Evolutionary conservation across 2,888 invertebrate species (phyloP).

Genomic region (Spodoptera picta): DNA sequence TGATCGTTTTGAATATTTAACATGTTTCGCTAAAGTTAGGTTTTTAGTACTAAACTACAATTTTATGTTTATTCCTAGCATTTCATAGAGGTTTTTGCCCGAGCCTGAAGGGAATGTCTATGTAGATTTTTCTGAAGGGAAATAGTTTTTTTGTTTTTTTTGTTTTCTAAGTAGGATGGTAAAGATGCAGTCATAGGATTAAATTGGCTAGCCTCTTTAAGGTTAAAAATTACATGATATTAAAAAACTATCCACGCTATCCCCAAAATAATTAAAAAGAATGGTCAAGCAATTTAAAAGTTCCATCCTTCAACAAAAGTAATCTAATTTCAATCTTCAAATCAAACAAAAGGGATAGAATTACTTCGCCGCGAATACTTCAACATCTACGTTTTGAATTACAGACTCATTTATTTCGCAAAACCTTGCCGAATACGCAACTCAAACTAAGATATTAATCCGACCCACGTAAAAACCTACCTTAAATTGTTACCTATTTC

Average conservation of each 20-base stretch:
- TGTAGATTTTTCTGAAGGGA: too few species aligned
- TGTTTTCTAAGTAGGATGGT: too few species aligned
- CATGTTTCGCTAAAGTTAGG: neutral
- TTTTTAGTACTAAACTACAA: neutral
- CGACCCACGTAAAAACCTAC: conserved; percentile 38
- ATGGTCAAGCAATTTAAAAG: too few species aligned
- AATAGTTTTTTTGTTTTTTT: too few species aligned
- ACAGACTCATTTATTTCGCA: conserved; percentile 27
- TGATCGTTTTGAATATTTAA: conserved; percentile 25
- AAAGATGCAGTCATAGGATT: too few species aligned
- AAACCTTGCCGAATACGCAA: conserved; percentile 12
- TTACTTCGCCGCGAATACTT: conserved; percentile 13
- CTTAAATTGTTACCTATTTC: conserved; percentile 58
- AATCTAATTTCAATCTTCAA: conserved; percentile 1
- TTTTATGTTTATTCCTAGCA: neutral
- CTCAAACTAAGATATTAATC: conserved; percentile 34
- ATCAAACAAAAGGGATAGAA: conserved; percentile 6
- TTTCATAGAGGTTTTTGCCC: neutral
- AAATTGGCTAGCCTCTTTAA: too few species aligned
- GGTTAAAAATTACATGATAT: too few species aligned
- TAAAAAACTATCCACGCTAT: too few species aligned
- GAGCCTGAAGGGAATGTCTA: neutral
- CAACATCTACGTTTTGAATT: conserved; percentile 18
- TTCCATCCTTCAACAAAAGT: too few species aligned
- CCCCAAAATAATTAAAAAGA: too few species aligned